Evolutionary conservation across 1,140 invertebrate genomes (phyloP).

Genomic region (Ylistrum balloti): DNA sequence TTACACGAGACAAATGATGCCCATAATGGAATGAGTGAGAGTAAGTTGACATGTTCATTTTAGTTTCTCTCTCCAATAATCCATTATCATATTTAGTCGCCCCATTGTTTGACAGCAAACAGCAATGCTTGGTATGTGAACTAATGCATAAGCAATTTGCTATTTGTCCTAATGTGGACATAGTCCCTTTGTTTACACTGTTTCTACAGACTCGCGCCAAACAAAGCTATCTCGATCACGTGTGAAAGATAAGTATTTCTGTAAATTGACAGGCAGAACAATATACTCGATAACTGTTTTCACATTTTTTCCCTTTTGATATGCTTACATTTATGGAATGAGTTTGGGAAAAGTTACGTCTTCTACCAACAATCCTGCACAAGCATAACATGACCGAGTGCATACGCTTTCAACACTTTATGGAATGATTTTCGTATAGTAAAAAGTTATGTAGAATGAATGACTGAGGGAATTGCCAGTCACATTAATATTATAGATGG

Average conservation of each 20-base stretch:
- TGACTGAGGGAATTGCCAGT: neutral
- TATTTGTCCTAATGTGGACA: neutral
- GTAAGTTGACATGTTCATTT: too few relatives aligned
- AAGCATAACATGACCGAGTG: neutral
- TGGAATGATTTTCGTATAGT: neutral
- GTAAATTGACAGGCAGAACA: neutral
- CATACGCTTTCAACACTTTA: neutral
- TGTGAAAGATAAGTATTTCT: neutral
- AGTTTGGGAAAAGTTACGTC: neutral
- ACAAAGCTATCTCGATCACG: constrained; percentile 4
- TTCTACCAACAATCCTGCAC: neutral
- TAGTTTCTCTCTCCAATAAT: too few relatives aligned
- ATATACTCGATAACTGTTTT: neutral
- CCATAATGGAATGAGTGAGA: too few relatives aligned
- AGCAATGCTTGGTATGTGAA: neutral
- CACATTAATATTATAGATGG: neutral
- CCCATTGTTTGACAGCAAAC: too few relatives aligned
- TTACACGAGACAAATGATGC: too few relatives aligned
- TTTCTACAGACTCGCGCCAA: neutral
- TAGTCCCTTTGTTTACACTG: neutral
- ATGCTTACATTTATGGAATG: neutral
- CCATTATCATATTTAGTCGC: too few relatives aligned
- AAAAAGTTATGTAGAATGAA: neutral
- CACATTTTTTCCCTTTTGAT: neutral
- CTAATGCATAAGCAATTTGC: neutral